Conservation (phyloP, 2,888 invertebrate species). For the Philhelius pedissequus region DNA sequence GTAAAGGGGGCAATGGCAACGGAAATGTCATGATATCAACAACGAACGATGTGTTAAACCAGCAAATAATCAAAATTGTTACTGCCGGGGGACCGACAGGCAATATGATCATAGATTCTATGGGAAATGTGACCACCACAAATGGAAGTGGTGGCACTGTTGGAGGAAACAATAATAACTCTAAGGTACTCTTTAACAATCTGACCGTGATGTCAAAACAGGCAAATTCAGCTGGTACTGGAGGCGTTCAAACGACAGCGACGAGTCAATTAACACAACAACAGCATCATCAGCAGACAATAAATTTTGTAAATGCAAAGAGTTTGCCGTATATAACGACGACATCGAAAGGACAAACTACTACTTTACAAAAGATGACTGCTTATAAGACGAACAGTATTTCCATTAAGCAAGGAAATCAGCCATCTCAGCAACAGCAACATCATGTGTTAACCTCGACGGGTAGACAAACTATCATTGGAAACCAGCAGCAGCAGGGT, state of each 20-base stretch:
- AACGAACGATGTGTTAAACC: constrained; percentile 75
- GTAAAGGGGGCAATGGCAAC: constrained; percentile 46
- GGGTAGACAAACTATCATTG: constrained; percentile 53
- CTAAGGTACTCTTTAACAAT: constrained; percentile 78
- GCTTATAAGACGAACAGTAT: constrained; percentile 56
- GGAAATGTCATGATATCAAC: constrained; percentile 72
- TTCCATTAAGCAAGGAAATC: constrained; percentile 57
- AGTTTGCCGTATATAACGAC: constrained; percentile 75
- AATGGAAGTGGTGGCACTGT: constrained; percentile 44
- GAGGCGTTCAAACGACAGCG: constrained; percentile 53
- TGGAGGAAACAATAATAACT: constrained; percentile 71
- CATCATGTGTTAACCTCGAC: constrained; percentile 54
- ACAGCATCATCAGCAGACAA: constrained; percentile 73
- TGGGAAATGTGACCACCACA: constrained; percentile 70
- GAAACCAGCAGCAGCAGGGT: constrained; percentile 64
- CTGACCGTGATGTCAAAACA: constrained; percentile 77
- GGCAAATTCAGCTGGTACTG: constrained; percentile 68
- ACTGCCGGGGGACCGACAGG: constrained; percentile 77
- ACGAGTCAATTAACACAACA: constrained; percentile 63
- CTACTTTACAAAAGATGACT: constrained; percentile 56
- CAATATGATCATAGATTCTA: constrained; percentile 76
- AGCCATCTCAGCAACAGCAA: constrained; percentile 69
- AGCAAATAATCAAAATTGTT: constrained; percentile 78
- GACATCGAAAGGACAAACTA: constrained; percentile 65
- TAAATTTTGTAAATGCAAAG: constrained; percentile 75